Conservation (phyloP, 2,888 invertebrate species). For the Myopa testacea region DNA sequence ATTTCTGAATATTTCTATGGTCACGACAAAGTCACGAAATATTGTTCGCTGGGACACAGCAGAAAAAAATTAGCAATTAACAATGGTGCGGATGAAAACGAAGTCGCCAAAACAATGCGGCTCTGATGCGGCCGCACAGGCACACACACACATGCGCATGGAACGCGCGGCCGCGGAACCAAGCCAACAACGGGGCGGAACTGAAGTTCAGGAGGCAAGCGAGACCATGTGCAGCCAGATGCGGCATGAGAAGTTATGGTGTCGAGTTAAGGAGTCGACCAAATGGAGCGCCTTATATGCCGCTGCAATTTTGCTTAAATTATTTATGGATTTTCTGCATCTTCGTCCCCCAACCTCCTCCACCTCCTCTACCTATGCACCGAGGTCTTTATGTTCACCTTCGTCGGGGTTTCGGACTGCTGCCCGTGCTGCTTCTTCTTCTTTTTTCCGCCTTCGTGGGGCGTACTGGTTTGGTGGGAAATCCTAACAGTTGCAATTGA, state of each 20-base stretch:
- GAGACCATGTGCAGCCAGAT: no score
- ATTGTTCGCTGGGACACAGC: neutral
- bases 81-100: conserved; percentile 30
- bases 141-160: no score
- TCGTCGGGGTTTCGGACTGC: neutral
- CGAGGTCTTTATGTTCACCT: no score
- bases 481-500: neutral
- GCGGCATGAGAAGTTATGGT: conserved; percentile 20
- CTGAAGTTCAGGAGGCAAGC: neutral
- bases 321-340: conserved; percentile 2
- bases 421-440: no score
- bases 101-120: conserved; percentile 9
- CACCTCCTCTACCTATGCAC: neutral
- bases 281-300: conserved; percentile 19
- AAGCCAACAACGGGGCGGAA: neutral
- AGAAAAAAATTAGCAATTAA: conserved; percentile 39
- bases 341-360: neutral
- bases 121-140: no score
- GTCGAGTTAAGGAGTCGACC: conserved; percentile 37
- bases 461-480: conserved; percentile 8
- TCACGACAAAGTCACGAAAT: conserved; percentile 33
- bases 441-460: neutral
- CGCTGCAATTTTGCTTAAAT: conserved; percentile 11
- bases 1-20: conserved; percentile 14
- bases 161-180: neutral